phyloP scores from a whole-genome alignment of 2,888 invertebrate genomes.

The Uloborus plumipes region DNA sequence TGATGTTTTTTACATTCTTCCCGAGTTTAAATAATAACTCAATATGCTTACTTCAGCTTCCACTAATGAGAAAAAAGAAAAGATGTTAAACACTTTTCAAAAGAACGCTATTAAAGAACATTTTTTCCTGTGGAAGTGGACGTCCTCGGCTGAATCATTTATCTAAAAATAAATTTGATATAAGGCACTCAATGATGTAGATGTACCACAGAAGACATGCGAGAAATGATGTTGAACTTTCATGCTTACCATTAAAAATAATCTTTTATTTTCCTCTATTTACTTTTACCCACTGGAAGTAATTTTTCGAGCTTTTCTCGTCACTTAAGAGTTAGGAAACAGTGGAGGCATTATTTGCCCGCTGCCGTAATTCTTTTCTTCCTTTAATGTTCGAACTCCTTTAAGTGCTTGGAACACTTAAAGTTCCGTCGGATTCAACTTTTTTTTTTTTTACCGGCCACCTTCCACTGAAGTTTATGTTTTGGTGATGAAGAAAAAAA shows the following conservation, averaged over 20 bases:
- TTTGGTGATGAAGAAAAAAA: slow-evolving; percentile 51
- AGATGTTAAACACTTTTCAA: too few relatives aligned
- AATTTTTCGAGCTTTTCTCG: slow-evolving; percentile 57
- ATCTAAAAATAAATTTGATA: too few relatives aligned
- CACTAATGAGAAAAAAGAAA: too few relatives aligned
- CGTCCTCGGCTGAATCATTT: too few relatives aligned
- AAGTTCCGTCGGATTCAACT: slow-evolving; percentile 28
- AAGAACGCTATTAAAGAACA: too few relatives aligned
- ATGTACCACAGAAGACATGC: neutral
- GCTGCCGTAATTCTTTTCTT: slow-evolving; percentile 47
- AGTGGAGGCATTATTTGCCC: slow-evolving; percentile 34
- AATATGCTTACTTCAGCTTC: too few relatives aligned
- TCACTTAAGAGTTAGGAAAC: slow-evolving; percentile 53
- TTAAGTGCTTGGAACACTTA: slow-evolving; percentile 62
- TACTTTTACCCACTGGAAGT: slow-evolving; percentile 42
- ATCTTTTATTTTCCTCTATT: slow-evolving; percentile 52
- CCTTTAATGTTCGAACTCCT: slow-evolving; percentile 52
- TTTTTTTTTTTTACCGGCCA: slow-evolving; percentile 18
- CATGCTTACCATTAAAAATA: slow-evolving; percentile 57
- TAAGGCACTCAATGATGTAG: slow-evolving; percentile 11
- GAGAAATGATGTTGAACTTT: slow-evolving; percentile 25
- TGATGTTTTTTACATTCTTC: too few relatives aligned
- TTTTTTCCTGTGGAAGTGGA: too few relatives aligned
- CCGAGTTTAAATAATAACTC: too few relatives aligned
- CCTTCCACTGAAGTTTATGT: slow-evolving; percentile 24